These are phyloP conservation scores for Hetaerina americana DNA, from an alignment of 1,140 invertebrate species.

Conservation along the genomic window DNA sequence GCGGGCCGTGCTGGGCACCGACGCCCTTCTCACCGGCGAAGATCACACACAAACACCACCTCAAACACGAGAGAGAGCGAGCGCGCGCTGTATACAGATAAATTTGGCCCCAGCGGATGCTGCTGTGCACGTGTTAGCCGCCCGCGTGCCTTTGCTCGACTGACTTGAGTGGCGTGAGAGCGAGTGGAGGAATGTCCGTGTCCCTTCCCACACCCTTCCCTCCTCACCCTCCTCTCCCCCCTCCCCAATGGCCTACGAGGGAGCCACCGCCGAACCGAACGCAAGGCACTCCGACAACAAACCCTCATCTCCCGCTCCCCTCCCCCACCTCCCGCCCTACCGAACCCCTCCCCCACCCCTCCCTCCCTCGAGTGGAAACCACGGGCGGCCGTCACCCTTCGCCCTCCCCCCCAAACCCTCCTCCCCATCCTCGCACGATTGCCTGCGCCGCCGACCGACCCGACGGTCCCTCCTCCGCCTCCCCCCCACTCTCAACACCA, in stretches of 20 bases:
- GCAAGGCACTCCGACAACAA: not conserved
- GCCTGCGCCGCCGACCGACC: too few relatives aligned
- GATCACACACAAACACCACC: not conserved
- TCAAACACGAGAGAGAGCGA: too few relatives aligned
- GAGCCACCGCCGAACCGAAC: not conserved
- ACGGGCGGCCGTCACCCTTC: constrained; percentile 20
- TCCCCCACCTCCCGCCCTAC: constrained; percentile 24
- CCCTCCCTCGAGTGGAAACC: too few relatives aligned
- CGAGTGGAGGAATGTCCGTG: too few relatives aligned
- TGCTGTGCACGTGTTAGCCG: not conserved
- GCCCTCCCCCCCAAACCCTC: constrained; percentile 24
- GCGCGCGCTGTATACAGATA: too few relatives aligned
- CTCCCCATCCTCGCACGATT: constrained; percentile 9
- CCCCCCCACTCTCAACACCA: constrained; percentile 24
- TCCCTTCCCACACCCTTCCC: too few relatives aligned
- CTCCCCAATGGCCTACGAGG: too few relatives aligned
- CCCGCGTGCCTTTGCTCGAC: not conserved
- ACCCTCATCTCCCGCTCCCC: not conserved
- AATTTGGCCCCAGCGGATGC: not conserved
- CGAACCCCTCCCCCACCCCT: constrained; percentile 18
- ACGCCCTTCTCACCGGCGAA: not conserved
- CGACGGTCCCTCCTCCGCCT: constrained; percentile 16
- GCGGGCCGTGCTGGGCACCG: too few relatives aligned
- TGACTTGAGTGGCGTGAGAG: not conserved
- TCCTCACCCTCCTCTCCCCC: too few relatives aligned